Evolutionary conservation across 2,113 vertebrate species (phyloP).

Genomic region (Nerophis lumbriciformis): DNA sequence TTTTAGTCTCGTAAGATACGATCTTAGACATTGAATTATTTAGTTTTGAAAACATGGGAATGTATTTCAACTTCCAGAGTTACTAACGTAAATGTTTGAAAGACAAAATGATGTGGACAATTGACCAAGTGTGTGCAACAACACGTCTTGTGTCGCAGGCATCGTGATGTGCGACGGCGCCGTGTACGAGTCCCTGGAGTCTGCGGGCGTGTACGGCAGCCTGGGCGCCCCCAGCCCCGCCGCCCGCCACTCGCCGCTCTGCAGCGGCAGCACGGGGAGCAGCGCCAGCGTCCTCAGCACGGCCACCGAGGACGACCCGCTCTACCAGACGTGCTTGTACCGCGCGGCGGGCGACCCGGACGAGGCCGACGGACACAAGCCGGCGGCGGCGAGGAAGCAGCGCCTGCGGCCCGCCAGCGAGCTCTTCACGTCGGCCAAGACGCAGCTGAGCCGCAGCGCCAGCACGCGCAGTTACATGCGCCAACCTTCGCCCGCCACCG

Average conservation of each 20-base stretch:
- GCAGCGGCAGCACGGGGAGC: constrained; percentile 68
- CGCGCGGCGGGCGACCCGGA: constrained; percentile 30
- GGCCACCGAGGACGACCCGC: constrained; percentile 74
- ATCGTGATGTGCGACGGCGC: constrained; percentile 88
- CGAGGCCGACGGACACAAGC: constrained; percentile 13
- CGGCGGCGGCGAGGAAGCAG: constrained; percentile 15
- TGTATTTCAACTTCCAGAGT: not conserved
- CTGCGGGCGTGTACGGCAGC: constrained; percentile 81
- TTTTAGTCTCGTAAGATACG: no score
- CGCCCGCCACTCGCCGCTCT: constrained; percentile 39
- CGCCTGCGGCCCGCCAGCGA: constrained; percentile 65
- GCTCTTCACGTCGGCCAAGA: constrained; percentile 66
- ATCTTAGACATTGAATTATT: no score
- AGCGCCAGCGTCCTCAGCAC: constrained; percentile 74
- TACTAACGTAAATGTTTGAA: no score
- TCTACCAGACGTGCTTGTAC: constrained; percentile 89
- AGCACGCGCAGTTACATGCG: constrained; percentile 79
- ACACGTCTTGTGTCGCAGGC: constrained; percentile 59
- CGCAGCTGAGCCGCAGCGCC: constrained; percentile 70
- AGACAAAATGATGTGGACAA: no score
- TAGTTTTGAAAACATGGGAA: no score
- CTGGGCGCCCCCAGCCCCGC: constrained; percentile 73
- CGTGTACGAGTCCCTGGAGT: constrained; percentile 90
- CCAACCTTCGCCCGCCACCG: constrained; percentile 24
- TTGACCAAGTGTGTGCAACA: constrained; percentile 4